phyloP scores from a whole-genome alignment of 2,797 vertebrate genomes.

The Intellagama lesueurii region DNA sequence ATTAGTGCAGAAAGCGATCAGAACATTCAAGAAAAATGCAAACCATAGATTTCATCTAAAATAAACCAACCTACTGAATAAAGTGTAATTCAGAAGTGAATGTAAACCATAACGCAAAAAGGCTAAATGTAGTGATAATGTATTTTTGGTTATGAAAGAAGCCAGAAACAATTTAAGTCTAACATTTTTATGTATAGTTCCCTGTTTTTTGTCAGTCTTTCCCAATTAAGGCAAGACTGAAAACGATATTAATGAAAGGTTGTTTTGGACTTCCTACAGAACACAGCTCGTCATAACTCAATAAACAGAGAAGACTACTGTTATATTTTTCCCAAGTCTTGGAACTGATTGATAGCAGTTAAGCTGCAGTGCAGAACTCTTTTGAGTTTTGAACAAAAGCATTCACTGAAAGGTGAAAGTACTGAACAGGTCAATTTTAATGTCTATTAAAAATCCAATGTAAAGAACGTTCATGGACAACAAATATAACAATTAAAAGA shows the following conservation, averaged over 20 bases:
- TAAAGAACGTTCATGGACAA: neutral
- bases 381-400: neutral
- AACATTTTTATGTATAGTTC: neutral
- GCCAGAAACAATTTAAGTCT: neutral
- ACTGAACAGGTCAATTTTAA: neutral
- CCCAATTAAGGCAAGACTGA: neutral
- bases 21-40: neutral
- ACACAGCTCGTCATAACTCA: neutral
- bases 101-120: neutral
- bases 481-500: neutral
- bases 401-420: neutral
- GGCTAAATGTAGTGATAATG: neutral
- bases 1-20: neutral
- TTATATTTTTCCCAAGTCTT: neutral
- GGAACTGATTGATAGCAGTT: neutral
- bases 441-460: neutral
- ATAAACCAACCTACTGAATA: slow-evolving; percentile 1
- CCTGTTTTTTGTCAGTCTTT: neutral
- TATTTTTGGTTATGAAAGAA: slow-evolving; percentile 7
- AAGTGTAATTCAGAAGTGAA: neutral
- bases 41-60: slow-evolving; percentile 21
- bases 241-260: neutral
- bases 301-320: neutral
- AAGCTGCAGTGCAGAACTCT: neutral
- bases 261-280: neutral